Percentiles rank a stretch among this genome's conserved stretches.
These are phyloP conservation scores for Mustelus asterias DNA, from an alignment of 2,113 vertebrate genomes.

Conservation along the genomic window DNA sequence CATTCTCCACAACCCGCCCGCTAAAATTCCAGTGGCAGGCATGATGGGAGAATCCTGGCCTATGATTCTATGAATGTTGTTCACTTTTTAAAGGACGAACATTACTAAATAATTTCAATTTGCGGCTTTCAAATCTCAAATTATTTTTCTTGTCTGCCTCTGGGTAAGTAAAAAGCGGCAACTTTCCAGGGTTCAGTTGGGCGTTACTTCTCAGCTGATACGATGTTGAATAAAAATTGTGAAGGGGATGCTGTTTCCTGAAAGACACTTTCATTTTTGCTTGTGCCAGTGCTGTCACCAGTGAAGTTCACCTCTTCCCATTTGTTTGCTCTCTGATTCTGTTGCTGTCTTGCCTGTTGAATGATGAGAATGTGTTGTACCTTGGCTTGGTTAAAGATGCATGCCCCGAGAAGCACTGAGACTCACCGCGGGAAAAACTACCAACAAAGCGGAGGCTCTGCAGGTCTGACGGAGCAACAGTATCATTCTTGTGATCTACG, in stretches of 20 bases:
- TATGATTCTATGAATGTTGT: not conserved
- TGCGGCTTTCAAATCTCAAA: not conserved
- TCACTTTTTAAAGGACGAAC: not conserved
- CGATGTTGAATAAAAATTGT: not conserved
- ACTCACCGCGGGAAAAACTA: not conserved
- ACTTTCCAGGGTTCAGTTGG: not conserved
- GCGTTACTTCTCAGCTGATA: not conserved
- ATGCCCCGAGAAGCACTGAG: not conserved
- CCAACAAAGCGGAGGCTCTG: not conserved
- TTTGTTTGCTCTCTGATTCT: not conserved
- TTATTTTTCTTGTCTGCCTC: not conserved
- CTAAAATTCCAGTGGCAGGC: too few relatives aligned
- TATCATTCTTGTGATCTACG: not conserved
- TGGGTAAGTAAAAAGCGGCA: not conserved
- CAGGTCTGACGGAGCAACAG: not conserved
- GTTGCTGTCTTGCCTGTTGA: not conserved
- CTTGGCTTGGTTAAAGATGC: not conserved
- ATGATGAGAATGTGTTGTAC: constrained; percentile 5
- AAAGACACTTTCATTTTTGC: not conserved
- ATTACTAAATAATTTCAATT: not conserved
- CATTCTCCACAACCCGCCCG: too few relatives aligned
- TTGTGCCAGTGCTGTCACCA: not conserved
- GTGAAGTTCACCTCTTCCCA: not conserved
- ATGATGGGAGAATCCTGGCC: too few relatives aligned
- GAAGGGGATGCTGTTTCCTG: constrained; percentile 9